Conservation (phyloP, 2,797 vertebrate species). For the Myotis planiceps region DNA sequence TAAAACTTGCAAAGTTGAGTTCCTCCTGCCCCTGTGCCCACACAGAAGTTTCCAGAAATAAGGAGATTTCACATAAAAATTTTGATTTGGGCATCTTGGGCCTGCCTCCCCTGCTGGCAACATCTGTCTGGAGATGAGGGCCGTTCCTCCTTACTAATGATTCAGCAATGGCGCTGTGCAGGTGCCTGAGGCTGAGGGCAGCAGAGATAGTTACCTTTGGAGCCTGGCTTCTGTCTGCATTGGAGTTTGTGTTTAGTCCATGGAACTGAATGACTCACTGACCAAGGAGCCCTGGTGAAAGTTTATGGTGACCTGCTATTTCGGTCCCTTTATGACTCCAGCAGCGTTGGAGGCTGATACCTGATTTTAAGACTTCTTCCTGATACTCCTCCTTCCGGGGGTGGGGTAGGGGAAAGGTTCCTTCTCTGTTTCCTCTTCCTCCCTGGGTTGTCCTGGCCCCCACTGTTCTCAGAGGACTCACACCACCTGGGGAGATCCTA, state of each 20-base stretch:
- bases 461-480: neutral
- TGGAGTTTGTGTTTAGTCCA: neutral
- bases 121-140: neutral
- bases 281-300: neutral
- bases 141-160: neutral
- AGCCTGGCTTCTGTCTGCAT: neutral
- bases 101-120: neutral
- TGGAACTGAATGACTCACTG: neutral
- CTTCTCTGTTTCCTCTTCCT: slow-evolving; percentile 14
- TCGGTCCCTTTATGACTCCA: neutral
- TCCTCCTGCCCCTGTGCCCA: neutral
- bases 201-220: neutral
- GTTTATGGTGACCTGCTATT: neutral
- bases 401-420: neutral
- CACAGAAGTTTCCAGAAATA: neutral
- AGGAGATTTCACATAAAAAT: neutral
- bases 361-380: neutral
- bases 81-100: neutral
- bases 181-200: neutral
- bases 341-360: neutral
- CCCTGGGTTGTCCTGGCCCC: neutral
- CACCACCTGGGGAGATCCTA: neutral
- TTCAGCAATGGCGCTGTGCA: neutral
- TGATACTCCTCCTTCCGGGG: neutral
- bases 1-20: neutral